phyloP scores from a whole-genome alignment of 2,888 invertebrate species.

The Archaeoteleia sp. region DNA sequence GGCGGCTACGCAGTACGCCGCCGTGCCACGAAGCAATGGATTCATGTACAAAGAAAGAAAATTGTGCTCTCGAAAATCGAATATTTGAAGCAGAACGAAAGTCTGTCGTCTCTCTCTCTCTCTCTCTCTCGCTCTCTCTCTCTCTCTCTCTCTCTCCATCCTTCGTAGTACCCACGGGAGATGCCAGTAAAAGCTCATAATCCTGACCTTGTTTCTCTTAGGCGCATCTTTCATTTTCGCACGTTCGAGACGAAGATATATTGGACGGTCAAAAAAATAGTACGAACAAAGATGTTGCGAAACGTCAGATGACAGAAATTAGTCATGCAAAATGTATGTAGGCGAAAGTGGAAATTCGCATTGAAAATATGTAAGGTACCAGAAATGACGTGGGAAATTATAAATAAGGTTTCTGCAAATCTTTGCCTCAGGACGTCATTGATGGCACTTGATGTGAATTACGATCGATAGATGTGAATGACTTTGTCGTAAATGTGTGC shows the following conservation, averaged over 20 bases:
- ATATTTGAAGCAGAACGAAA: slow-evolving; percentile 7
- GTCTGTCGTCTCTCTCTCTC: no score
- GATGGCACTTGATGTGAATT: slow-evolving; percentile 26
- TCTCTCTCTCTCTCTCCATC: no score
- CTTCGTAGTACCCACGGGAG: background rate
- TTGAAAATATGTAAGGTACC: no score
- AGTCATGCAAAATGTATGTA: no score
- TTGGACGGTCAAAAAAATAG: no score
- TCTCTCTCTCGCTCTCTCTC: no score
- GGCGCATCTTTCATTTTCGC: slow-evolving; percentile 17
- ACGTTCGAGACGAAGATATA: slow-evolving; percentile 3
- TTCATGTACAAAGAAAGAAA: slow-evolving; percentile 19
- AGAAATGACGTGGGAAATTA: no score
- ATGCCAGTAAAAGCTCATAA: slow-evolving; percentile 19
- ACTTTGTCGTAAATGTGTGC: slow-evolving; percentile 44
- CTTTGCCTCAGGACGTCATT: slow-evolving; percentile 7
- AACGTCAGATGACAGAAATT: no score
- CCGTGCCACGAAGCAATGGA: slow-evolving; percentile 27
- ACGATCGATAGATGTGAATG: slow-evolving; percentile 34
- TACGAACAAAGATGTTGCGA: no score
- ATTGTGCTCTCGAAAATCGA: slow-evolving; percentile 18
- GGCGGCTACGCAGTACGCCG: background rate
- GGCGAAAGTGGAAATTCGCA: no score
- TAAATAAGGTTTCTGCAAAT: no score
- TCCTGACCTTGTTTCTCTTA: slow-evolving; percentile 13